Conservation (phyloP, 2,113 vertebrate genomes). For the Carollia perspicillata region DNA sequence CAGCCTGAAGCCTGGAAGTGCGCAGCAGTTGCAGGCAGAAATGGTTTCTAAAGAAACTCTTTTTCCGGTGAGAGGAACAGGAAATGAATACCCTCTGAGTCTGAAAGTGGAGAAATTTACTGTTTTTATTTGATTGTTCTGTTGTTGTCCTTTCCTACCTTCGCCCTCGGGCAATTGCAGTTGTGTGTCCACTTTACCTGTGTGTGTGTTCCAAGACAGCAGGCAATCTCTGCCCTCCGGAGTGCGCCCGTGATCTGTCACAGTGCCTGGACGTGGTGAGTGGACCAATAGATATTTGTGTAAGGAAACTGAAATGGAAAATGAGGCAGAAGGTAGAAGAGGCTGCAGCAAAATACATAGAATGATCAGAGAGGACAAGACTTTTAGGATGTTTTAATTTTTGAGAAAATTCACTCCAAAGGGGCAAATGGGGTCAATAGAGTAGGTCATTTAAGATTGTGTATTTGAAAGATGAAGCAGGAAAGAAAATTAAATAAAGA, state of each 20-base stretch:
- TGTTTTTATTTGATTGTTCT: background rate
- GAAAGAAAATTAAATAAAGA: background rate
- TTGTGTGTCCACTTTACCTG: background rate
- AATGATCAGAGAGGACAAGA: background rate
- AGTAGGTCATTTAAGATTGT: background rate
- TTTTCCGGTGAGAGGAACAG: background rate
- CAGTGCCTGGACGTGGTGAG: background rate
- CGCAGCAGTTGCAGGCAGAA: background rate
- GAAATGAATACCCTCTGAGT: background rate
- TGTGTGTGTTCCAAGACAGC: background rate
- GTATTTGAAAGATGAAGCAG: background rate
- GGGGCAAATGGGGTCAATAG: background rate
- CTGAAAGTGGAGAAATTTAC: background rate
- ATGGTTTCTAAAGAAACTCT: background rate
- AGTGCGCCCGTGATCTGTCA: background rate
- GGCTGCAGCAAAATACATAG: background rate
- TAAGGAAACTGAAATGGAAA: background rate
- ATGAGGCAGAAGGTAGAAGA: background rate
- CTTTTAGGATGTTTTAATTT: background rate
- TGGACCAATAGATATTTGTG: background rate
- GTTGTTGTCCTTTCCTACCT: background rate
- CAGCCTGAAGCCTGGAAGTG: background rate
- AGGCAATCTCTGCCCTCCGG: background rate
- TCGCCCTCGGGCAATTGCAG: background rate
- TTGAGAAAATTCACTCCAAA: background rate